These are phyloP conservation scores for Cyprinodon diabolis DNA, from an alignment of 2,797 vertebrate genomes.

Conservation along the genomic window DNA sequence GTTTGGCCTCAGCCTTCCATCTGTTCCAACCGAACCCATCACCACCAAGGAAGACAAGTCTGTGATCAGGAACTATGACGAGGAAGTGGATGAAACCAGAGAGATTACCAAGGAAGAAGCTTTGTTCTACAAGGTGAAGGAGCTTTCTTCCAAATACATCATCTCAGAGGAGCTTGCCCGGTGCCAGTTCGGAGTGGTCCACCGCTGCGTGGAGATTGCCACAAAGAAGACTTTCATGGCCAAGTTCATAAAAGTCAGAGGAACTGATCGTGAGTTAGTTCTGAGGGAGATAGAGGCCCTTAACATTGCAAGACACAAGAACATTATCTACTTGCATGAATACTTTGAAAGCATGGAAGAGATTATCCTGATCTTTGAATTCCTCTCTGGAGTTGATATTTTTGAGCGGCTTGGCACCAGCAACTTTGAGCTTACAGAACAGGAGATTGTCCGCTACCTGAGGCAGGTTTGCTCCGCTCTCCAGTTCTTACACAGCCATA, in stretches of 20 bases:
- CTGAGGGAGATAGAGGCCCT: slow-evolving; percentile 97
- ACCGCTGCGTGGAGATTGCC: slow-evolving; percentile 91
- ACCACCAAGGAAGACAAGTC: slow-evolving; percentile 96
- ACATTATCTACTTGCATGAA: slow-evolving; percentile 93
- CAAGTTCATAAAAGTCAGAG: slow-evolving; percentile 98
- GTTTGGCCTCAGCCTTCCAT: slow-evolving; percentile 92
- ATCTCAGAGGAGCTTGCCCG: slow-evolving; percentile 96
- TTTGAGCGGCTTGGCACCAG: slow-evolving; percentile 93
- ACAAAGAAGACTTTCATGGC: slow-evolving; percentile 98
- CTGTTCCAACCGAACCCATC: slow-evolving; percentile 89
- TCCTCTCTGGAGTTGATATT: slow-evolving; percentile 96
- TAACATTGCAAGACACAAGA: slow-evolving; percentile 91
- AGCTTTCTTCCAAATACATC: slow-evolving; percentile 90
- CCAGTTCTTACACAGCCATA: slow-evolving; percentile 89
- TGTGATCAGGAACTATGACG: slow-evolving; percentile 94
- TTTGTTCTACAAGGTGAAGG: slow-evolving; percentile 90
- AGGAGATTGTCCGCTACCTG: slow-evolving; percentile 92
- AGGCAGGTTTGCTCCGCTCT: slow-evolving; percentile 92
- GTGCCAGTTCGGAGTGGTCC: slow-evolving; percentile 93
- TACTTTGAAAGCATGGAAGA: slow-evolving; percentile 99
- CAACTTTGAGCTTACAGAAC: slow-evolving; percentile 94
- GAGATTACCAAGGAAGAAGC: slow-evolving; percentile 88
- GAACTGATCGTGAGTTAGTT: slow-evolving; percentile 93
- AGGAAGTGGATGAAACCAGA: slow-evolving; percentile 94
- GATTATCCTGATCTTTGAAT: slow-evolving; percentile 96